Conservation (phyloP, 1,140 invertebrate genomes). For the Hermatobates lingyangjiaoensis region DNA sequence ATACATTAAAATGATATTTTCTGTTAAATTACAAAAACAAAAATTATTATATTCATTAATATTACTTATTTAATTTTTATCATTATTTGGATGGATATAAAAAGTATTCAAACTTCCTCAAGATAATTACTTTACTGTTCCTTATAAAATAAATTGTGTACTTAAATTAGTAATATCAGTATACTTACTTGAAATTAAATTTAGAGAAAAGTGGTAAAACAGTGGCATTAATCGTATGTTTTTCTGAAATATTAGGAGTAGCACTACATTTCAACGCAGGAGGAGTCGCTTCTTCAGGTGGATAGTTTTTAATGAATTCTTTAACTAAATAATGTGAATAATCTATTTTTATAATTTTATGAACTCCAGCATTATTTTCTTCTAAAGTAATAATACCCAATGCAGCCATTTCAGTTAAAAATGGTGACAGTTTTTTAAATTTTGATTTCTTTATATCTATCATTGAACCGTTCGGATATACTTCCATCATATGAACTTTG, state of each 20-base stretch:
- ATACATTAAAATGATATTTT: too few relatives aligned
- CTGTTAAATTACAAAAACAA: too few relatives aligned
- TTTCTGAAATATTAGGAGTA: conserved; percentile 39
- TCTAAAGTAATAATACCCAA: conserved; percentile 31
- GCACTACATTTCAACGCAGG: conserved; percentile 17
- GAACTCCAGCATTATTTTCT: conserved; percentile 37
- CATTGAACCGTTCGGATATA: conserved; percentile 39
- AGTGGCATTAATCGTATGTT: conserved; percentile 44
- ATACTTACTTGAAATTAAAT: conserved; percentile 32
- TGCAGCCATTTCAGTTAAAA: conserved; percentile 38
- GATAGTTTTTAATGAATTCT: conserved; percentile 25
- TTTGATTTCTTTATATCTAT: conserved; percentile 77
- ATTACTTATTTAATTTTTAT: too few relatives aligned
- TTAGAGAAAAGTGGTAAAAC: conserved; percentile 41
- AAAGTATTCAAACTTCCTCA: too few relatives aligned
- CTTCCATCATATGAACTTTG: conserved; percentile 54
- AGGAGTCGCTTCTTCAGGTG: conserved; percentile 21
- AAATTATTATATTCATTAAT: too few relatives aligned
- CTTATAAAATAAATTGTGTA: too few relatives aligned
- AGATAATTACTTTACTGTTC: too few relatives aligned
- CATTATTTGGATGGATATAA: too few relatives aligned
- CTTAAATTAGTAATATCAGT: neutral
- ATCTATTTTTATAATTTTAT: conserved; percentile 40
- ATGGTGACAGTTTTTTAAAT: conserved; percentile 74
- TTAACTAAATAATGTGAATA: conserved; percentile 31